phyloP scores from a whole-genome alignment of 2,888 invertebrate species.

The Apoderus coryli region DNA sequence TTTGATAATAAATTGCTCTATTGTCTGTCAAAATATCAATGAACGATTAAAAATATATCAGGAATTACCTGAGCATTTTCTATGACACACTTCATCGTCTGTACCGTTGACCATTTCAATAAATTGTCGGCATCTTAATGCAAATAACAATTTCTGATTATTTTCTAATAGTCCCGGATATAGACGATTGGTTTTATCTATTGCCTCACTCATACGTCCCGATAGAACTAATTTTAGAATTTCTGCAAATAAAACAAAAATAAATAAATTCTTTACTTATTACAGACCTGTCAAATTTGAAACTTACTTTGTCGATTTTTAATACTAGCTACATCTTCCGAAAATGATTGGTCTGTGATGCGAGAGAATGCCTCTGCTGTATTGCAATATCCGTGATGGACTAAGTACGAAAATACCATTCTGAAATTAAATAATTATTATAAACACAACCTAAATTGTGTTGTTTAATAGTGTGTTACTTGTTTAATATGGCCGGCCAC shows the following conservation, averaged over 20 bases:
- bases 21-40: too few species aligned
- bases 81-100: constrained; percentile 50
- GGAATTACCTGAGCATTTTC: constrained; percentile 25
- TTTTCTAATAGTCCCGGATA: constrained; percentile 90
- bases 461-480: constrained; percentile 51
- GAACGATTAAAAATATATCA: constrained; percentile 25
- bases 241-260: constrained; percentile 41
- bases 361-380: constrained; percentile 91
- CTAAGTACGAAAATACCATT: constrained; percentile 93
- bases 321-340: constrained; percentile 86
- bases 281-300: constrained; percentile 1
- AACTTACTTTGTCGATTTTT: constrained; percentile 88
- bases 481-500: constrained; percentile 85
- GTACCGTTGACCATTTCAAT: constrained; percentile 96
- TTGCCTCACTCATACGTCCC: constrained; percentile 92
- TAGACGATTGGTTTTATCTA: constrained; percentile 72
- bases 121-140: constrained; percentile 95
- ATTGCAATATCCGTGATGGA: constrained; percentile 95
- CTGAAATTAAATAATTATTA: constrained; percentile 38
- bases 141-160: constrained; percentile 83
- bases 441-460: too few species aligned
- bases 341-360: constrained; percentile 77
- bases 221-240: constrained; percentile 84
- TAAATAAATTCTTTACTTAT: constrained; percentile 6
- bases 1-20: too few species aligned